Evolutionary conservation across 2,113 vertebrate genomes (phyloP), one percentile per base, ranked within the genome.

Genomic region (Coreoperca whiteheadi): DNA sequence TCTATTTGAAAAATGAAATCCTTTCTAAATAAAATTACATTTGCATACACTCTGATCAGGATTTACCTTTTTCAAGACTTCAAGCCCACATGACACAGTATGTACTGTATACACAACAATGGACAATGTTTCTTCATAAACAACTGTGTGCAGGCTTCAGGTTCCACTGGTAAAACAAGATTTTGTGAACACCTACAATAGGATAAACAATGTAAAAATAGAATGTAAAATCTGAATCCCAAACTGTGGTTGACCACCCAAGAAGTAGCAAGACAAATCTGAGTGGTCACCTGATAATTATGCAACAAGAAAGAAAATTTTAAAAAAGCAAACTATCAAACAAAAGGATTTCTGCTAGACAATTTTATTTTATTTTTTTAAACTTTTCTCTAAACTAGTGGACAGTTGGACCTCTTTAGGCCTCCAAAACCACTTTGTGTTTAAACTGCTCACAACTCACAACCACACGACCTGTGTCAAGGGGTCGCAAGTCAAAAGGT

Each of bases 21-120:
- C 41, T 32, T 18, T 12, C 21, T 48, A 51, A 74, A 81, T 8
- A 20, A 66, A 82, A 61, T 53, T 10, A 32, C 21, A 63, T 43
- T 21, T 43, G 14, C 4, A 0, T 4, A 48, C n/a, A 37, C 9
- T 46, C 6, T 20, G 20, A 30, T 41, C 16, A 32, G 3, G 14
- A 39, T 30, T 51, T 25, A 4, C 21, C 9, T 61, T 61, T n/a
- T 32, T 53, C 15, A 34, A 51, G 25, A 61, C 25, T 46, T 76
- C 6, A 48, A 12, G 34, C 57, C 21, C 56, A n/a, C 34, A 54
- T 34, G 32, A 74, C 30, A 37, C 28, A 37, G 1, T 43, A 69
- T 25, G 4, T 37, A 46, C 1, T 43, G 43, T 48, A 64, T 14
- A 65, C n/a, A 64, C 6, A 20, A 12, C 4, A 39, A 63, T 10